Base-by-base conservation (phyloP, 92 coral and sea anemone species). In the Micromussa lordhowensis region DNA sequence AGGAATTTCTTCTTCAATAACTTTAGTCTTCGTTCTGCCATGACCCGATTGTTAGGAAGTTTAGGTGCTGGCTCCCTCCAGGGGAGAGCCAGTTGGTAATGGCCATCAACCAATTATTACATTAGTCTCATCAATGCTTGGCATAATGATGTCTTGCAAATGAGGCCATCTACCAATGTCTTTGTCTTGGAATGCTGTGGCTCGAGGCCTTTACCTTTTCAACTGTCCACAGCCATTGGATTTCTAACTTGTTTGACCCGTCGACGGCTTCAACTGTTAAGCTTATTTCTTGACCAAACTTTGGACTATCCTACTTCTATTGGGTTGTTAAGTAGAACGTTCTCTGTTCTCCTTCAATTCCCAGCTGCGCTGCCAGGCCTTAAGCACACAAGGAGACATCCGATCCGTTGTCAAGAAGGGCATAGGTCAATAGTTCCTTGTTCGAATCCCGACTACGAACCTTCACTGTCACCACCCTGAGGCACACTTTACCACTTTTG, bases 331-430 rank as follows among this genome's bases (percentile, higher is more conserved):
- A 29, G 48, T 53, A 90, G 78, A 90, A 81, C 14, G 17, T 61
- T 40, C 49, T 75, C 84, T 48, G 70, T n/a, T 55, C 55, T 14
- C 93, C 95, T 61, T 40, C 40, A 34, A 85, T 73, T 3, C 82
- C 92, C 28, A 92, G 83, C 79, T 88, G 80, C 17, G 35, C 40
- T 38, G 83, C 86, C 40, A 91, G 49, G 16, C 73, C 77, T 22
- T 78, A 31, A 51, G 66, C 71, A 59, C 94, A 88, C 31, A 88
- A 86, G 1, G 94, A 82, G 1, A 88, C 88, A 84, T 78, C 88
- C 15, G 91, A 87, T 21, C 94, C 91, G 58, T 68, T 87, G 75
- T 91, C 91, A 14, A 89, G 79, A 10, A 92, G 82, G 10, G 94
- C 94, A 49, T 92, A 92, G 3, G 92, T 88, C 68, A 31, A 31